Conservation (phyloP, 2,888 invertebrate genomes). For the Leucophenga maculata region DNA sequence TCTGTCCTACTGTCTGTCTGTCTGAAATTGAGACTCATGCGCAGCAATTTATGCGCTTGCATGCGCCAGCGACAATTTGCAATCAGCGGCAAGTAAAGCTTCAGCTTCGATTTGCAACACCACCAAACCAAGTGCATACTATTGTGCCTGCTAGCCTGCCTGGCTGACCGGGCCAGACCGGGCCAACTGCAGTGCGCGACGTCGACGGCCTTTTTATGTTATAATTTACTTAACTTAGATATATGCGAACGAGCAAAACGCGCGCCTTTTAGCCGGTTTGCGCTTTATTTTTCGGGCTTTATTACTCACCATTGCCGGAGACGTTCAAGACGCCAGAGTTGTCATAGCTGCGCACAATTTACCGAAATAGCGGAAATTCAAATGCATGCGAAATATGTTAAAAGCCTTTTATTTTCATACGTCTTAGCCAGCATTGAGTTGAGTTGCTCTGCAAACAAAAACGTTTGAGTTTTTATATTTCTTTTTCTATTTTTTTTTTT, state of each 20-base stretch:
- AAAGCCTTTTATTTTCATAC: slow-evolving; percentile 30
- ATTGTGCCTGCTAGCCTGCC: too few species aligned
- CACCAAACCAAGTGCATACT: too few species aligned
- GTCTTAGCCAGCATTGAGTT: neutral
- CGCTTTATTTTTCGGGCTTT: slow-evolving; percentile 10
- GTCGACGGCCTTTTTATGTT: slow-evolving; percentile 48
- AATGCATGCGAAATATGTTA: slow-evolving; percentile 60
- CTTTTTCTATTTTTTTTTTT: too few species aligned
- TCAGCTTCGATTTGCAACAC: slow-evolving; percentile 6
- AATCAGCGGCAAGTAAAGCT: slow-evolving; percentile 48
- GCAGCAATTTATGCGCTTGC: slow-evolving; percentile 63
- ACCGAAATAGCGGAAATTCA: slow-evolving; percentile 62
- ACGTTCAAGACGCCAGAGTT: too few species aligned
- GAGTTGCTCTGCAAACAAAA: neutral
- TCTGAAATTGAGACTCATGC: slow-evolving; percentile 45
- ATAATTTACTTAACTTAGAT: slow-evolving; percentile 54
- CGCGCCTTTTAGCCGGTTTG: too few species aligned
- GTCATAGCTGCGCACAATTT: slow-evolving; percentile 43
- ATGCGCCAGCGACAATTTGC: slow-evolving; percentile 63
- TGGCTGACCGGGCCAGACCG: neutral
- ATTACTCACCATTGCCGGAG: too few species aligned
- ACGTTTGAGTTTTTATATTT: too few species aligned
- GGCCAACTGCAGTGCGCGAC: slow-evolving; percentile 15
- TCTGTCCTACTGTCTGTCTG: too few species aligned
- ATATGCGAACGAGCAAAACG: too few species aligned